Percentiles rank a stretch among this genome's conserved stretches.
Conservation (phyloP, 2,113 vertebrate species). For the Hyperoodon ampullatus region DNA sequence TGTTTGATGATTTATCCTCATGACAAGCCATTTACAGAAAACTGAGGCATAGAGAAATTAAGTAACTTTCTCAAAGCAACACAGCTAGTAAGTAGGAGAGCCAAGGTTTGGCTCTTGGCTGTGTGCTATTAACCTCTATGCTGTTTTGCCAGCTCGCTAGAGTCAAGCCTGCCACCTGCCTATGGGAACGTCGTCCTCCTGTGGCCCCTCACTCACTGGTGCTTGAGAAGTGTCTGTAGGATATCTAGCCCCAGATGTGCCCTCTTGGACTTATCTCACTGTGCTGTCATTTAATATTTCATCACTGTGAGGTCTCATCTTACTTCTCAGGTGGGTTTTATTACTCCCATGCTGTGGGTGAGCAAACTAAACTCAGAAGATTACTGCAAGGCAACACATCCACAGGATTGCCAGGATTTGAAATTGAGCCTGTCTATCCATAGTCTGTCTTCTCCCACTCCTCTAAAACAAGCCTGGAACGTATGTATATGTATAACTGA, state of each 20-base stretch:
- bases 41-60: background rate
- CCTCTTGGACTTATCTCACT: background rate
- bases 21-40: background rate
- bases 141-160: background rate
- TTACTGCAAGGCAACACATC: background rate
- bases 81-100: background rate
- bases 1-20: background rate
- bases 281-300: background rate
- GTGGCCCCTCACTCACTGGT: background rate
- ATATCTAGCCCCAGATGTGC: background rate
- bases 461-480: background rate
- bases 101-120: background rate
- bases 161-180: background rate
- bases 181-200: rapidly evolving
- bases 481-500: no score
- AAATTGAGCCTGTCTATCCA: background rate
- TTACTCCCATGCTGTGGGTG: background rate
- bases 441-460: rapidly evolving
- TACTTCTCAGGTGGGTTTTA: background rate
- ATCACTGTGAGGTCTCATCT: background rate
- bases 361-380: background rate
- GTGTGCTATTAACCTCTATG: background rate
- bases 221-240: background rate
- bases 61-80: background rate
- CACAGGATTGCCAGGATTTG: background rate